A percentile compares a stretch with the other conserved stretches of the same genome.
Evolutionary conservation across 1,140 invertebrate species (phyloP).

Genomic region (Carcinoscorpius rotundicauda): DNA sequence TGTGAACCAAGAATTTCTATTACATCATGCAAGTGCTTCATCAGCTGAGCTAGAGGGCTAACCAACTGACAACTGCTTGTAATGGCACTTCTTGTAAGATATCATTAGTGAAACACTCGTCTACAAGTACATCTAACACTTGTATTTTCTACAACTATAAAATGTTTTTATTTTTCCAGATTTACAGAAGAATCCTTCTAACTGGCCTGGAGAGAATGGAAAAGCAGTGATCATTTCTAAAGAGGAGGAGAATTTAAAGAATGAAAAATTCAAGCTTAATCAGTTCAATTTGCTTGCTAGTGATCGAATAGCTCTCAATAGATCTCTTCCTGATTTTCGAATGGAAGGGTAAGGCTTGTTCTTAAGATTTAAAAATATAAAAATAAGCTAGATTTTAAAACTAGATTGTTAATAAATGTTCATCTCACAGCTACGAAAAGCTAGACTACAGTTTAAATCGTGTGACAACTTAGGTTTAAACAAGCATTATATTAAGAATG

Average conservation of each 20-base stretch:
- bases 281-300: slow-evolving; percentile 95
- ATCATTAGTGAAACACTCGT: no score
- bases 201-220: slow-evolving; percentile 73
- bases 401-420: no score
- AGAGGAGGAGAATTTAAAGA: slow-evolving; percentile 69
- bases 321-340: slow-evolving; percentile 84
- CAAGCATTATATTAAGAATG: background rate
- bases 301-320: slow-evolving; percentile 73
- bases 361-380: background rate
- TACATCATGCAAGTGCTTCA: no score
- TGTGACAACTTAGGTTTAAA: background rate
- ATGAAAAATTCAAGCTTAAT: slow-evolving; percentile 92
- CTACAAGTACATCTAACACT: no score
- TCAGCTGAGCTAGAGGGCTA: no score
- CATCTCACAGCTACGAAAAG: background rate
- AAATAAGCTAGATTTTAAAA: background rate
- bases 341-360: slow-evolving; percentile 52
- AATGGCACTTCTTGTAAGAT: no score
- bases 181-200: slow-evolving; percentile 45
- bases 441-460: background rate
- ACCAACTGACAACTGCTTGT: no score
- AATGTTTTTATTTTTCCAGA: slow-evolving; percentile 28
- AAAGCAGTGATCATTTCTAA: slow-evolving; percentile 72
- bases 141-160: no score
- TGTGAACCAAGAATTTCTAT: no score